Conservation (phyloP, 2,113 vertebrate species). For the Scomber scombrus region DNA sequence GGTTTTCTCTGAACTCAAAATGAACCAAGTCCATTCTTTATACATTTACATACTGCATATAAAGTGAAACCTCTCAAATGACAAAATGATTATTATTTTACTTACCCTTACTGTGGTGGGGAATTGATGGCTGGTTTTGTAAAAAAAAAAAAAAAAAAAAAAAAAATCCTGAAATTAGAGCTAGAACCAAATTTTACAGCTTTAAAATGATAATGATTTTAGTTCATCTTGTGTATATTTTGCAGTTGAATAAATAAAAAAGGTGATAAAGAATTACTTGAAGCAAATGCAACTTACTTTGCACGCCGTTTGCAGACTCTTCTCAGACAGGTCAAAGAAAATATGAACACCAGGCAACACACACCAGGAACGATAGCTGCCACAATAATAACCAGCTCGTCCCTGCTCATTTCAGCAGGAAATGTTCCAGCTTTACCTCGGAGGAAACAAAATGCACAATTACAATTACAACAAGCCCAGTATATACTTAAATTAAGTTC, state of each 20-base stretch:
- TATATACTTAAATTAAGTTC: no score
- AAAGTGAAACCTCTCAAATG: background rate
- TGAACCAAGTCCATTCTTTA: background rate
- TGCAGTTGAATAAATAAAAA: background rate
- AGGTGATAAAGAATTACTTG: background rate
- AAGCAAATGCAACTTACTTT: constrained; percentile 36
- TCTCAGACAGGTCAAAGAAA: background rate
- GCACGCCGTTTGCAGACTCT: background rate
- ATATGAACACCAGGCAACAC: constrained; percentile 35
- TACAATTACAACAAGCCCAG: background rate
- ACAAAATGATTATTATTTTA: background rate
- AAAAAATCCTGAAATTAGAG: background rate
- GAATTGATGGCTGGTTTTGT: background rate
- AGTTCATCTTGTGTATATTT: background rate
- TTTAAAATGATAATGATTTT: no score
- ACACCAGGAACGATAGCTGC: background rate
- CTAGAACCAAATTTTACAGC: no score
- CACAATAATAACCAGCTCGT: background rate
- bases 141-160: background rate
- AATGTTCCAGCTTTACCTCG: constrained; percentile 2
- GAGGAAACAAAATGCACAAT: background rate
- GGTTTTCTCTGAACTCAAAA: background rate
- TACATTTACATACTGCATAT: background rate
- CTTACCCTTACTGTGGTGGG: constrained; percentile 42
- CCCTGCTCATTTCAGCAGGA: no score